phyloP scores from a whole-genome alignment of 2,888 invertebrate genomes.

The Phanerotoma sp. region DNA sequence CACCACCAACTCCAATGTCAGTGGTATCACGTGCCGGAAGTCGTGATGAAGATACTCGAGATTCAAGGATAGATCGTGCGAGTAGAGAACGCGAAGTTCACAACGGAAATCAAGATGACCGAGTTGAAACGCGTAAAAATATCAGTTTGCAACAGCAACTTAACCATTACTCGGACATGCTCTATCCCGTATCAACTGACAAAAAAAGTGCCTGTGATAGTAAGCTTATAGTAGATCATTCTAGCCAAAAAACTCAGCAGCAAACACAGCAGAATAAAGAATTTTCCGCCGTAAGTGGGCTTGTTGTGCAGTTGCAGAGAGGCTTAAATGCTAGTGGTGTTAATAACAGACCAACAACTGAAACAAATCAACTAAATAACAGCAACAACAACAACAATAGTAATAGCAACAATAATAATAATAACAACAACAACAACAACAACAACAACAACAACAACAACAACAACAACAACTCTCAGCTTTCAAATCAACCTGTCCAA shows the following conservation, averaged over 20 bases:
- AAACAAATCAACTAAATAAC: constrained; percentile 27
- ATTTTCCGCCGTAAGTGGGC: constrained; percentile 45
- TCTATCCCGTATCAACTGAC: constrained; percentile 57
- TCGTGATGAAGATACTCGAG: constrained; percentile 49
- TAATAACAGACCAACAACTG: constrained; percentile 29
- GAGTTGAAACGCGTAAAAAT: constrained; percentile 36
- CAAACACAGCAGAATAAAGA: constrained; percentile 41
- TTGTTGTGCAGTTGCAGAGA: constrained; percentile 54
- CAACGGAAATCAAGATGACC: constrained; percentile 47
- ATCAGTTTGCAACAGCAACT: constrained; percentile 38
- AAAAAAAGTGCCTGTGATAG: constrained; percentile 61
- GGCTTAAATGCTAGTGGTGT: constrained; percentile 40
- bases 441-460: too few species aligned
- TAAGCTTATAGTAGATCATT: constrained; percentile 59
- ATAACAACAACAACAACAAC: too few species aligned
- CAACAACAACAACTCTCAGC: constrained; percentile 34
- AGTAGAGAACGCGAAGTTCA: constrained; percentile 51
- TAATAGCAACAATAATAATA: too few species aligned
- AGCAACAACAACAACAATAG: too few species aligned
- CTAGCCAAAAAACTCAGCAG: constrained; percentile 56
- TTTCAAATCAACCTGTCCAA: constrained; percentile 26
- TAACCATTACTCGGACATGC: constrained; percentile 55
- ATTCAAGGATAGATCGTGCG: constrained; percentile 47
- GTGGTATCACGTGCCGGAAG: constrained; percentile 46
- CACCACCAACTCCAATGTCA: constrained; percentile 51